phyloP scores from a whole-genome alignment of 2,888 invertebrate genomes.

The Mythimna loreyi region DNA sequence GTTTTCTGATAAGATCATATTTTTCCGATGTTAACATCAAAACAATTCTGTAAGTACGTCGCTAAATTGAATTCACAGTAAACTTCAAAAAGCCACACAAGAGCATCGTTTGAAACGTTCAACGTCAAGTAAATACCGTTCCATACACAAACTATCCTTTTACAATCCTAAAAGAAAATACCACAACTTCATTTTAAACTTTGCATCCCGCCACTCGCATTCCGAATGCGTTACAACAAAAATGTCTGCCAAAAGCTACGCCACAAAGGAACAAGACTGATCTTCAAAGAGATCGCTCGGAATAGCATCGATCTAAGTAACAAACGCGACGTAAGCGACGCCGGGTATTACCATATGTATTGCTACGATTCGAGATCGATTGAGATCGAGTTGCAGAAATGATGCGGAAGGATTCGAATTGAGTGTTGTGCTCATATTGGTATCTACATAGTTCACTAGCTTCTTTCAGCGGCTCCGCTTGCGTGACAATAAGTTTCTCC shows the following conservation, averaged over 20 bases:
- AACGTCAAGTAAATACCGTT: background rate
- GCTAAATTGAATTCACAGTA: background rate
- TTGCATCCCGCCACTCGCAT: slow-evolving; percentile 44
- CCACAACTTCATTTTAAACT: slow-evolving; percentile 51
- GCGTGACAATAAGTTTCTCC: too few relatives aligned
- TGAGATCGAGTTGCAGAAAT: slow-evolving; percentile 51
- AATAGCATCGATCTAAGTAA: slow-evolving; percentile 59
- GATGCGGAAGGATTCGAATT: slow-evolving; percentile 26
- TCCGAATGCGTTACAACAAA: slow-evolving; percentile 53
- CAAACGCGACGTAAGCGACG: slow-evolving; percentile 62
- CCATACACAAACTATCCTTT: slow-evolving; percentile 18
- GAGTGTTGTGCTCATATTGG: slow-evolving; percentile 12
- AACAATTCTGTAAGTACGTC: background rate
- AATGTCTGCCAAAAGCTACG: slow-evolving; percentile 50
- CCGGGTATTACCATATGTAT: slow-evolving; percentile 64
- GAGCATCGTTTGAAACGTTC: background rate
- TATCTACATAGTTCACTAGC: background rate
- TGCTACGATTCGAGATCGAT: slow-evolving; percentile 56
- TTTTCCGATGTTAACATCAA: too few relatives aligned
- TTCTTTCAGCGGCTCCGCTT: too few relatives aligned
- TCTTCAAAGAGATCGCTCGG: slow-evolving; percentile 60
- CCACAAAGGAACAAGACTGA: slow-evolving; percentile 60
- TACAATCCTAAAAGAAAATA: slow-evolving; percentile 25
- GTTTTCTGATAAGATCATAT: too few relatives aligned
- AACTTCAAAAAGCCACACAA: background rate